Evolutionary conservation across 2,797 vertebrate genomes (phyloP).

Genomic region (Myiotriccus ornatus): DNA sequence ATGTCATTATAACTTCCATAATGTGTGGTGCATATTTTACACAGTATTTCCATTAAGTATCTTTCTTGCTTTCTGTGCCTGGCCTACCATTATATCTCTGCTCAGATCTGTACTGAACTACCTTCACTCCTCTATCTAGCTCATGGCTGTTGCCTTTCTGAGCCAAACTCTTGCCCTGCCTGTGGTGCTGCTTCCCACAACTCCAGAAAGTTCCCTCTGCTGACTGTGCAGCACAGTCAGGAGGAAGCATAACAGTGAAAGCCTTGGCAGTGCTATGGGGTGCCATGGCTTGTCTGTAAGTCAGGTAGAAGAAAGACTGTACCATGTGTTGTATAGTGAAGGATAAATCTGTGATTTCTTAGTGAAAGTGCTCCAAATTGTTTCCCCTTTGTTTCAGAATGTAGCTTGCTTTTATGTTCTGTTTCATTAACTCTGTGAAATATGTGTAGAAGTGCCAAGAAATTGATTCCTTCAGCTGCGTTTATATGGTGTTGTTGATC

Average conservation of each 20-base stretch:
- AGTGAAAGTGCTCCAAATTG: background rate
- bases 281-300: background rate
- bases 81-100: background rate
- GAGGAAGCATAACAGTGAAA: accelerated
- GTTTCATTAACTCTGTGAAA: constrained; percentile 26
- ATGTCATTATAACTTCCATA: background rate
- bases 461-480: background rate
- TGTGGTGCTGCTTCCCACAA: background rate
- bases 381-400: background rate
- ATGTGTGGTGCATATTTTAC: background rate
- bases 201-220: background rate
- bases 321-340: background rate
- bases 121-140: background rate
- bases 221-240: background rate
- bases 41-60: background rate
- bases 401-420: background rate
- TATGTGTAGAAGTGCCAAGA: background rate
- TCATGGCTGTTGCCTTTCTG: background rate
- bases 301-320: background rate
- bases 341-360: background rate
- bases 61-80: background rate
- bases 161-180: background rate
- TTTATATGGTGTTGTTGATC: constrained; percentile 7
- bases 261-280: background rate
- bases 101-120: background rate